phyloP scores from a whole-genome alignment of 2,888 invertebrate species.

The Rhamnusium bicolor region DNA sequence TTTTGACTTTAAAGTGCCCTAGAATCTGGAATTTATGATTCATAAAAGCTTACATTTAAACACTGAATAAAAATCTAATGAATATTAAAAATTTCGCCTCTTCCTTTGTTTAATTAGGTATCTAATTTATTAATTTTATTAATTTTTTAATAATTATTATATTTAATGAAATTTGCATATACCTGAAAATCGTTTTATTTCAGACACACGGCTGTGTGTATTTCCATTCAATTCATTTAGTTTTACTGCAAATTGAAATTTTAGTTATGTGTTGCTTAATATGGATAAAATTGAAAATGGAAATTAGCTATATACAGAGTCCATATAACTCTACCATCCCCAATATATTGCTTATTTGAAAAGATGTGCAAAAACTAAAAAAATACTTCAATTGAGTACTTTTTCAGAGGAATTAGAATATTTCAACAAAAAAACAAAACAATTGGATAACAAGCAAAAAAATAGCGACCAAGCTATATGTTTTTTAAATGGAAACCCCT shows the following conservation, averaged over 20 bases:
- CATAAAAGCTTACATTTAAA: neutral
- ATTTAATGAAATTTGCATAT: neutral
- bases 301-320: neutral
- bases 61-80: neutral
- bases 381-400: too few relatives aligned
- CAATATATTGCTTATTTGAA: too few relatives aligned
- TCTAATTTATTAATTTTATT: neutral
- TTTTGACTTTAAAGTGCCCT: neutral
- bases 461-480: too few relatives aligned
- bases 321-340: too few relatives aligned
- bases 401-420: too few relatives aligned
- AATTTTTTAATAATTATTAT: neutral
- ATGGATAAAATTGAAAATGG: neutral
- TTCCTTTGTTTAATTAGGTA: neutral
- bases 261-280: neutral
- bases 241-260: neutral
- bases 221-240: neutral
- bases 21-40: slow-evolving; percentile 10
- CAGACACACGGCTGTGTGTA: neutral
- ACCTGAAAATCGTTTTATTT: neutral
- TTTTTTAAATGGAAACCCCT: too few relatives aligned
- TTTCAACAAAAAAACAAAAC: too few relatives aligned
- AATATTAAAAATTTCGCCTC: slow-evolving; percentile 3
- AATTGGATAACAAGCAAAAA: too few relatives aligned
- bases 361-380: too few relatives aligned